Base-by-base conservation (phyloP, 64 coral and sea anemone genomes). In the Acropora yongei region DNA sequence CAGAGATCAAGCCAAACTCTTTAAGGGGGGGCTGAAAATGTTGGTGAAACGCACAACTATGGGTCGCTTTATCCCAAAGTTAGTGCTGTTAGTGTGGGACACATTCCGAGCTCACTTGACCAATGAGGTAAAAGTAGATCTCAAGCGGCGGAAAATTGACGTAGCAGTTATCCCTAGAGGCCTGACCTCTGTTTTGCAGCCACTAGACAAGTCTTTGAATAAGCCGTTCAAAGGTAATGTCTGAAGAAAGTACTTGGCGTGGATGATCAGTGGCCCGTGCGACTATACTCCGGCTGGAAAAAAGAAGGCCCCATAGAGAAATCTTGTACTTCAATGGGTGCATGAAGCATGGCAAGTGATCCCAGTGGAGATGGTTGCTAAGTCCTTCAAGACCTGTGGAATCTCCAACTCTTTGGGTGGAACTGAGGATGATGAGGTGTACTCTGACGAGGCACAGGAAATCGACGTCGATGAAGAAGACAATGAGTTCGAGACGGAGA, bases 1-100 rank as follows among this genome's bases (percentile, higher is more conserved):
- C 14, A 86, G 83, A 50, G 83, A 86, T 50, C 83, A 72, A 58
- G 83, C 65, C 43, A 86, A 72, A 47, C 76, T 90, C 41, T 90
- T 90, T 17, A 47, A 79, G 9, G 46, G 88, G 1, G 77, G 81
- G 17, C 68, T 68, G 16, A 90, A 90, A 50, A 51, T 82, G 88
- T 81, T 47, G 17, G 78, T 66, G 8, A 90, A 90, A 49, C 41
- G 46, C 47, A 90, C 11, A 49, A 53, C 46, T 30, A 74, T 81
- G 77, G 88, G 88, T 42, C 58, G 51, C 44, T 81, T 72, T 51
- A 42, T 41, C 20, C 77, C 76, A 19, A 81, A 72, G 88, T 90
- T 53, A 75, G 40, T 18, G 71, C 48, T 88, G 30, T 30, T 30
- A 30, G 30, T 30, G 30, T 30, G 30, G 30, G 30, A 30, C 30